A percentile compares a stretch with the other conserved stretches of the same genome.
These are phyloP conservation scores for Peromyscus attwateri DNA, from an alignment of 2,797 vertebrate species.

Conservation along the genomic window DNA sequence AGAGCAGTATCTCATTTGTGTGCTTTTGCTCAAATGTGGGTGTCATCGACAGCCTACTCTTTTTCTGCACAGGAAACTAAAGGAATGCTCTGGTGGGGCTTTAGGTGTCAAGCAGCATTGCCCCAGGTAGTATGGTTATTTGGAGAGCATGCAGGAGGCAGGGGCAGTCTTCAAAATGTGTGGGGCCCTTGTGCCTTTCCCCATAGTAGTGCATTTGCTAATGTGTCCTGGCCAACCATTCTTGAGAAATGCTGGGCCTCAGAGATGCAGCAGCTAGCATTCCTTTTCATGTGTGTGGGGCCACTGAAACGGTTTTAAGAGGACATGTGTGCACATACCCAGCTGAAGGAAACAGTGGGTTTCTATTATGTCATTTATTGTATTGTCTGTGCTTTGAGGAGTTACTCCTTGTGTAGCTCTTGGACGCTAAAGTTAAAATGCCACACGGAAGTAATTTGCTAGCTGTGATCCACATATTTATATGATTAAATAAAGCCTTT, in stretches of 20 bases:
- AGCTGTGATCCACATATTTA: neutral
- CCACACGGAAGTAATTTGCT: neutral
- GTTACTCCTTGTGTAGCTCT: neutral
- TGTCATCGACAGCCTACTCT: neutral
- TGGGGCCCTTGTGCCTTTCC: neutral
- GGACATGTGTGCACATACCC: neutral
- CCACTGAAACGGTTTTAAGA: neutral
- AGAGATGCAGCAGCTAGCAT: neutral
- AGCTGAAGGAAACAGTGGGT: neutral
- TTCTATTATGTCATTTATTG: neutral
- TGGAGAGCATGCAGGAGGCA: neutral
- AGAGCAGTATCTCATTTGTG: neutral
- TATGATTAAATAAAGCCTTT: constrained; percentile 43
- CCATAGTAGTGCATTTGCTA: neutral
- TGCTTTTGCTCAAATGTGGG: neutral
- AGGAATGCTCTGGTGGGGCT: neutral
- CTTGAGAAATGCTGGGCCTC: neutral
- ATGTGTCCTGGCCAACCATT: neutral
- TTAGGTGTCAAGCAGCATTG: neutral
- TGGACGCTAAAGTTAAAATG: neutral
- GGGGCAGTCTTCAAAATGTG: neutral
- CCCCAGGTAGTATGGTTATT: neutral
- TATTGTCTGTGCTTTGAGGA: neutral
- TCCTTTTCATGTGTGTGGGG: no score
- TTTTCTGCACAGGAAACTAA: neutral